Percentiles rank a stretch among this genome's conserved stretches.
phyloP scores from a whole-genome alignment of 2,113 vertebrate genomes.

The Fregata magnificens region DNA sequence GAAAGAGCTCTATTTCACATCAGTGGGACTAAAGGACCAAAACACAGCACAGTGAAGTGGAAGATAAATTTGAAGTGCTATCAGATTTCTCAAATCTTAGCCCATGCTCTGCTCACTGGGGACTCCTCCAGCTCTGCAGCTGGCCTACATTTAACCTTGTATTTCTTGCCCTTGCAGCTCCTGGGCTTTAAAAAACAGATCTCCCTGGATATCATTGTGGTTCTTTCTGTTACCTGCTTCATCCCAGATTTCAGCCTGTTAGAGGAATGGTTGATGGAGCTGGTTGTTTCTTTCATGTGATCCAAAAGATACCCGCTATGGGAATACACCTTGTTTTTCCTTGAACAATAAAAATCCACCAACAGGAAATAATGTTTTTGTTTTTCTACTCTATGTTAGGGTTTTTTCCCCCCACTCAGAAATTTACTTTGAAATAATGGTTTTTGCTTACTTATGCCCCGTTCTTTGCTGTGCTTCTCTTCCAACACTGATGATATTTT shows the following conservation, averaged over 20 bases:
- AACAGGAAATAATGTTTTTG: background rate
- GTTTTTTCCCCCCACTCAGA: background rate
- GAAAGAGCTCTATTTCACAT: background rate
- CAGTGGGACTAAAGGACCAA: background rate
- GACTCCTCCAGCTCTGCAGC: background rate
- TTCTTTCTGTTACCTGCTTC: background rate
- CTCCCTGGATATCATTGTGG: background rate
- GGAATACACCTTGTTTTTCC: background rate
- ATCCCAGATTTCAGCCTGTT: background rate
- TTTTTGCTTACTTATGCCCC: background rate
- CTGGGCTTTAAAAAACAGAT: background rate
- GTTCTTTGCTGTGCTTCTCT: background rate
- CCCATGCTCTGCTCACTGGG: background rate
- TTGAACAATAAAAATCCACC: background rate
- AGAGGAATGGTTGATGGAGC: background rate
- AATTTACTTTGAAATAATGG: background rate
- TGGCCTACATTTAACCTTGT: background rate
- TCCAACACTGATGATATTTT: background rate
- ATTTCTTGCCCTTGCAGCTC: background rate
- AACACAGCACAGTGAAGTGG: background rate
- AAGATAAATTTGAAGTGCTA: background rate
- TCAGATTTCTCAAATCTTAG: background rate
- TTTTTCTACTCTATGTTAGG: background rate
- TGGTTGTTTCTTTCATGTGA: background rate
- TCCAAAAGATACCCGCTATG: background rate